Evolutionary conservation across 2,888 invertebrate genomes (phyloP).

Genomic region (Ferdinandea cuprea): DNA sequence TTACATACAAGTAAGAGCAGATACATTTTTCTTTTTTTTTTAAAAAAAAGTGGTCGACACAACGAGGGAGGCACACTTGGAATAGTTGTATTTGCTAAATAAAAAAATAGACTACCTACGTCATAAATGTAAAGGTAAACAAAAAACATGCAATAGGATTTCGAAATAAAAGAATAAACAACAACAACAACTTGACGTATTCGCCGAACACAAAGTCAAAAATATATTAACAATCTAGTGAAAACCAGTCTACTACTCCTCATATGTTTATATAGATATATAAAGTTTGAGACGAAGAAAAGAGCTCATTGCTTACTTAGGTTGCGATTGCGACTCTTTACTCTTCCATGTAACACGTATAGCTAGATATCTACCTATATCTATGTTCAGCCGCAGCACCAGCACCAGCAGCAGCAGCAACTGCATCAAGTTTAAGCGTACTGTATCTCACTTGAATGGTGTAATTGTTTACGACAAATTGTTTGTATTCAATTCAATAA

Average conservation of each 20-base stretch:
- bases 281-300: slow-evolving; percentile 32
- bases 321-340: slow-evolving; percentile 61
- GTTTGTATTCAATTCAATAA: slow-evolving; percentile 22
- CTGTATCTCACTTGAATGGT: slow-evolving; percentile 20
- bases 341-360: slow-evolving; percentile 22
- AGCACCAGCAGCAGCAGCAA: too few species aligned
- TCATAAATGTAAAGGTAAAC: slow-evolving; percentile 7
- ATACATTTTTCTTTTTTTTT: slow-evolving; percentile 24
- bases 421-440: slow-evolving; percentile 42
- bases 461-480: slow-evolving; percentile 53
- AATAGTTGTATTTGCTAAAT: slow-evolving; percentile 13
- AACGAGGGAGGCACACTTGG: not conserved
- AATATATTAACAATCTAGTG: slow-evolving; percentile 55
- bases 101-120: not conserved
- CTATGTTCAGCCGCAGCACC: too few species aligned
- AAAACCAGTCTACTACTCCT: slow-evolving; percentile 68
- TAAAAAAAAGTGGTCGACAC: not conserved
- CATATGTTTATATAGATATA: slow-evolving; percentile 29
- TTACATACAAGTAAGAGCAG: slow-evolving; percentile 13
- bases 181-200: not conserved
- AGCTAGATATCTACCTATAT: slow-evolving; percentile 29
- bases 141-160: slow-evolving; percentile 45
- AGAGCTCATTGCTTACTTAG: slow-evolving; percentile 53
- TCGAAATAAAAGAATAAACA: slow-evolving; percentile 14
- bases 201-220: slow-evolving; percentile 52